These are phyloP conservation scores for Empidonax alnorum DNA, from an alignment of 2,113 vertebrate genomes.

Conservation along the genomic window DNA sequence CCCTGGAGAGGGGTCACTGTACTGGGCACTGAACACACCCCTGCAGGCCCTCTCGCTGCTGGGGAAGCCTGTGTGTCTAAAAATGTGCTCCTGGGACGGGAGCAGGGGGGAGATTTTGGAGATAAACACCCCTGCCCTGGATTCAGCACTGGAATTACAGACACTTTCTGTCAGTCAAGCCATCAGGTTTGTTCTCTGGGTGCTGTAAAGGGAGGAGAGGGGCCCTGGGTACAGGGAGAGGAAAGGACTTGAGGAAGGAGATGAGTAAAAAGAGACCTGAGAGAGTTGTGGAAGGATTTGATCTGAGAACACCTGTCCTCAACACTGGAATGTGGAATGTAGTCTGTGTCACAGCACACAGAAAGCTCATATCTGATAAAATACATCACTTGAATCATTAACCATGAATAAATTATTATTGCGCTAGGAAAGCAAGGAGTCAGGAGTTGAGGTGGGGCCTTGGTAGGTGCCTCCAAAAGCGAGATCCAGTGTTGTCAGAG, in stretches of 20 bases:
- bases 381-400: neutral
- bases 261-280: neutral
- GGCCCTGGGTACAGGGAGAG: neutral
- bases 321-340: neutral
- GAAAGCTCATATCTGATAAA: neutral
- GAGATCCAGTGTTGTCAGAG: neutral
- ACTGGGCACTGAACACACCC: accelerated
- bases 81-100: neutral
- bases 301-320: neutral
- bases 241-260: neutral
- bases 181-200: neutral
- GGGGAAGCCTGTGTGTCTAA: neutral
- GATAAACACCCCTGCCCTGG: neutral
- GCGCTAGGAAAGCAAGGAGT: neutral
- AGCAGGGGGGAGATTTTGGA: neutral
- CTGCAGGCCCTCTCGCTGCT: neutral
- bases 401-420: neutral
- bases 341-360: neutral
- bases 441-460: neutral
- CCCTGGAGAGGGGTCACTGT: neutral
- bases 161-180: neutral
- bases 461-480: neutral
- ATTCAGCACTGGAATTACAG: neutral
- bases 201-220: neutral
- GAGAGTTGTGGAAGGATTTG: neutral